These are phyloP conservation scores for Pelodytes ibericus DNA, from an alignment of 2,797 vertebrate species.

Conservation along the genomic window DNA sequence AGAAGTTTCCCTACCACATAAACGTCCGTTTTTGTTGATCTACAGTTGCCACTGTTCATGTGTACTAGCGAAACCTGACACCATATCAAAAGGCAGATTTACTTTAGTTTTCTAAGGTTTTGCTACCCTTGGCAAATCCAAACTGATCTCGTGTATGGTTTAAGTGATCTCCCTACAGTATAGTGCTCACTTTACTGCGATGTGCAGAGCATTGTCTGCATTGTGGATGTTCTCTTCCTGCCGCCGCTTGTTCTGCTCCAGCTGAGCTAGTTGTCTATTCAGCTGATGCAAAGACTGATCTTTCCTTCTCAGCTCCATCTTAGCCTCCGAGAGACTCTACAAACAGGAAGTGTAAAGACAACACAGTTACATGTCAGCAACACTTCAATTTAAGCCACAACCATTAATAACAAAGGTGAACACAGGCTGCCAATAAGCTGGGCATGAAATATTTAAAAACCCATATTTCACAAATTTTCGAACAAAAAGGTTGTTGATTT, in stretches of 20 bases:
- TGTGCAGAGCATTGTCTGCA: constrained; percentile 81
- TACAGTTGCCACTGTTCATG: not conserved
- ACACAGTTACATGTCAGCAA: constrained; percentile 80
- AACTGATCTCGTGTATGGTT: constrained; percentile 97
- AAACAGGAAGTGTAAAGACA: constrained; percentile 65
- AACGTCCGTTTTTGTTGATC: not conserved
- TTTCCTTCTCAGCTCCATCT: constrained; percentile 81
- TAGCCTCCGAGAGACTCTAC: constrained; percentile 82
- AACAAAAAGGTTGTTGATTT: not conserved
- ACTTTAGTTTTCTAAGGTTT: constrained; percentile 76
- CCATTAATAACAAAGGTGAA: constrained; percentile 73
- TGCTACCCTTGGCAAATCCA: constrained; percentile 91
- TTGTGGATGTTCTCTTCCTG: constrained; percentile 79
- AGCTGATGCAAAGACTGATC: constrained; percentile 88
- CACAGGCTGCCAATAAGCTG: constrained; percentile 59
- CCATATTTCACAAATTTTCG: not conserved
- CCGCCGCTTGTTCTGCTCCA: constrained; percentile 82
- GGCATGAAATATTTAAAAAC: not conserved
- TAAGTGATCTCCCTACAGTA: constrained; percentile 87
- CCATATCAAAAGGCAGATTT: constrained; percentile 73
- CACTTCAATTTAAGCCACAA: constrained; percentile 79
- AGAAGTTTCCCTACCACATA: not conserved
- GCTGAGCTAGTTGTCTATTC: constrained; percentile 82
- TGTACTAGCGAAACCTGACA: not conserved
- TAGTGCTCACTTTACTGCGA: constrained; percentile 81